Evolutionary conservation across 2,797 vertebrate species (phyloP).

Genomic region (Botia kubotai): DNA sequence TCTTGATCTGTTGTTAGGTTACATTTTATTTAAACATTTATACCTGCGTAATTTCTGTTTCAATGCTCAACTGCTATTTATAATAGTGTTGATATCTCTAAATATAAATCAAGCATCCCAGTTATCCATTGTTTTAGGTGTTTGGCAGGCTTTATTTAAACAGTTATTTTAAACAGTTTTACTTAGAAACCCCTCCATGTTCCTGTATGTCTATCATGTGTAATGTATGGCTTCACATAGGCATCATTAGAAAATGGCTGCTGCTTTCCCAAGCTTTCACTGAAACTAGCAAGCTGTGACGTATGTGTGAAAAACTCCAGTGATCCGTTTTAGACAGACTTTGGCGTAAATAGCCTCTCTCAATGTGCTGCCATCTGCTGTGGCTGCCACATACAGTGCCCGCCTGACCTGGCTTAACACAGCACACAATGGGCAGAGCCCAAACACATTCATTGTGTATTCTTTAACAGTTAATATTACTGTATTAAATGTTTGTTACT

Average conservation of each 20-base stretch:
- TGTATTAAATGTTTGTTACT: neutral
- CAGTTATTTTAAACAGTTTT: neutral
- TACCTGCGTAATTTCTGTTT: no score
- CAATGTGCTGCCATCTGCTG: slow-evolving; percentile 75
- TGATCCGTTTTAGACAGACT: slow-evolving; percentile 54
- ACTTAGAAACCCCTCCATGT: neutral
- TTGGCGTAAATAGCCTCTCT: slow-evolving; percentile 65
- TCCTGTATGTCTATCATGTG: slow-evolving; percentile 7
- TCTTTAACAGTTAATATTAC: neutral
- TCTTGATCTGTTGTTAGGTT: no score
- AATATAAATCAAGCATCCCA: neutral
- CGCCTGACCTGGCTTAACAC: slow-evolving; percentile 48
- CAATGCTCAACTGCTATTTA: neutral
- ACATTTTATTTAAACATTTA: no score
- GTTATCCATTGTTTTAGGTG: neutral
- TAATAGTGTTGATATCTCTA: neutral
- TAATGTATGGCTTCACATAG: slow-evolving; percentile 5
- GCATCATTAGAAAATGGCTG: slow-evolving; percentile 9
- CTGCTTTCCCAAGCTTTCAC: slow-evolving; percentile 28
- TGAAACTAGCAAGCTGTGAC: slow-evolving; percentile 35
- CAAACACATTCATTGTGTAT: neutral
- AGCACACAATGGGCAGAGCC: slow-evolving; percentile 1
- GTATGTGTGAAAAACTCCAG: slow-evolving; percentile 41
- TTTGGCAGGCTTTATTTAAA: neutral
- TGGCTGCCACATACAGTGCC: slow-evolving; percentile 53